A percentile compares a stretch with the other conserved stretches of the same genome.
Conservation (phyloP, 2,113 vertebrate genomes). For the Xiphorhynchus elegans region DNA sequence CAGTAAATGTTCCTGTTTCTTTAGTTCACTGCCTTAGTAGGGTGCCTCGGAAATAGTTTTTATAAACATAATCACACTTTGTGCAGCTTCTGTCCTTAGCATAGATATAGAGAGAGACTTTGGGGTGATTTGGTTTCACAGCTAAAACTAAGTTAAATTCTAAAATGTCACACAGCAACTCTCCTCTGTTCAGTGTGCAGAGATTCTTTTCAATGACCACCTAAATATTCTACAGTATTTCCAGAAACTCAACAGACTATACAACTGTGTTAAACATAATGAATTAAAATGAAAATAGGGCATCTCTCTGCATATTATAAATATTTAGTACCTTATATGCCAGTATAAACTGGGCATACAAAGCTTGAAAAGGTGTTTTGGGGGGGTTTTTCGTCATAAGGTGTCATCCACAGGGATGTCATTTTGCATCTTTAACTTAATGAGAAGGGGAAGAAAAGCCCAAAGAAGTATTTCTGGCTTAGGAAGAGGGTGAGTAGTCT, state of each 20-base stretch:
- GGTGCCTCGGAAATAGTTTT: neutral
- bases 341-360: neutral
- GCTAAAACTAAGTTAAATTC: neutral
- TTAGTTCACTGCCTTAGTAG: neutral
- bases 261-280: neutral
- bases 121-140: neutral
- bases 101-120: neutral
- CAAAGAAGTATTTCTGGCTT: neutral
- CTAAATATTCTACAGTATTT: conserved; percentile 29
- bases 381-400: neutral
- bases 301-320: neutral
- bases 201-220: conserved; percentile 15
- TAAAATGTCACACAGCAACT: neutral
- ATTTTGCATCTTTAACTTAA: neutral
- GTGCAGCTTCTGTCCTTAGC: neutral
- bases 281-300: conserved; percentile 3
- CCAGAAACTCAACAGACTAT: conserved; percentile 26
- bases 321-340: neutral
- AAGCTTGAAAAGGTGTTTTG: neutral
- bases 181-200: conserved; percentile 13
- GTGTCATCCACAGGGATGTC: neutral
- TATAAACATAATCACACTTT: neutral
- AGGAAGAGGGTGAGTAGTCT: neutral
- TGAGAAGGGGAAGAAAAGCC: neutral
- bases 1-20: neutral